Evolutionary conservation across 2,797 vertebrate species (phyloP).

Genomic region (Crocidura indochinensis): DNA sequence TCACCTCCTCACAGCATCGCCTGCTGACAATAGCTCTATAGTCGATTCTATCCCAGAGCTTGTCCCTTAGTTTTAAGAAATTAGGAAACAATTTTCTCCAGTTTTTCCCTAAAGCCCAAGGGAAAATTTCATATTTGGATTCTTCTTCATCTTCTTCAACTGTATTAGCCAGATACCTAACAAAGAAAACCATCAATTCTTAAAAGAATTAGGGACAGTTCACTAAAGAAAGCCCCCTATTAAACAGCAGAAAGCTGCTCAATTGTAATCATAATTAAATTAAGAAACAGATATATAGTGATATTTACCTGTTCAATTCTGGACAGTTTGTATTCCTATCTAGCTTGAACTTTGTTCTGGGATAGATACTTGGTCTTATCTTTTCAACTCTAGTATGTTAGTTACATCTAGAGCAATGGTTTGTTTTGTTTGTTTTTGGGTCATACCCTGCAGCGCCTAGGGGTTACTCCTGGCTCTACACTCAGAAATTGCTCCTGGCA

Average conservation of each 20-base stretch:
- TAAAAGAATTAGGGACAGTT: constrained; percentile 68
- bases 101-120: constrained; percentile 96
- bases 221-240: neutral
- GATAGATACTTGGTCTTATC: constrained; percentile 55
- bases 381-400: constrained; percentile 51
- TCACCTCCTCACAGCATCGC: constrained; percentile 98
- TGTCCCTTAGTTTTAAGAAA: constrained; percentile 95
- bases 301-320: constrained; percentile 58
- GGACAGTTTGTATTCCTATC: constrained; percentile 53
- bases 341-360: constrained; percentile 59
- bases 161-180: constrained; percentile 97
- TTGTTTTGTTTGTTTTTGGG: too few species aligned
- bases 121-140: constrained; percentile 97
- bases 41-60: constrained; percentile 96
- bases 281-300: constrained; percentile 43
- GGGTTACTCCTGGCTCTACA: too few species aligned
- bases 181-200: constrained; percentile 77
- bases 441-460: too few species aligned
- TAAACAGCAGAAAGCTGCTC: constrained; percentile 56
- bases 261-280: constrained; percentile 58
- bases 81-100: constrained; percentile 95
- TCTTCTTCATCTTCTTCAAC: constrained; percentile 99
- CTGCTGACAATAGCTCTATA: constrained; percentile 97
- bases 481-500: too few species aligned
- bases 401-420: neutral